Evolutionary conservation across 2,797 vertebrate genomes (phyloP).

Genomic region (Trichosurus vulpecula): DNA sequence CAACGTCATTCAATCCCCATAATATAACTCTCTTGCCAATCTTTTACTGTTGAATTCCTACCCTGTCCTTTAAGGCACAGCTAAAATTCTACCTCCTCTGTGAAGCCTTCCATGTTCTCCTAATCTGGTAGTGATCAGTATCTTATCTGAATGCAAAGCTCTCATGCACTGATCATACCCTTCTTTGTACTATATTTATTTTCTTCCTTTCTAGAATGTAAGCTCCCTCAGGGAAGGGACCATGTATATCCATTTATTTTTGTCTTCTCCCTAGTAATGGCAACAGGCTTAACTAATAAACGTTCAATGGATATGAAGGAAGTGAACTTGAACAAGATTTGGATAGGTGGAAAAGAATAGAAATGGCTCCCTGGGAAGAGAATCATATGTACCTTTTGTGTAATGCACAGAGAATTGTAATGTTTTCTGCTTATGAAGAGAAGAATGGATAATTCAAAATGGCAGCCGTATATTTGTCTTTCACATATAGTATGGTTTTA

Average conservation of each 20-base stretch:
- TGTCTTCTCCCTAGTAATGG: not conserved
- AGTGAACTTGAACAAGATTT: not conserved
- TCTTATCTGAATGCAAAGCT: not conserved
- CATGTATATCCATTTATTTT: not conserved
- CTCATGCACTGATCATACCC: not conserved
- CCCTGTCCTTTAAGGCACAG: not conserved
- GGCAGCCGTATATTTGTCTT: not conserved
- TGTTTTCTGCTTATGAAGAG: not conserved
- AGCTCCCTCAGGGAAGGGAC: not conserved
- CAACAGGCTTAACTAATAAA: not conserved
- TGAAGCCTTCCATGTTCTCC: not conserved
- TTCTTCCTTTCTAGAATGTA: not conserved
- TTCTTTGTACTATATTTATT: not conserved
- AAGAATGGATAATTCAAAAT: not conserved
- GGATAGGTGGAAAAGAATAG: not conserved
- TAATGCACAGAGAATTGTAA: not conserved
- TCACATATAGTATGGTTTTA: constrained; percentile 4
- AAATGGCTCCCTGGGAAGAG: rapidly evolving
- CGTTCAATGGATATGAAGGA: not conserved
- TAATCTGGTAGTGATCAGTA: not conserved
- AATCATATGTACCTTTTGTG: not conserved
- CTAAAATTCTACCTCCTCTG: not conserved
- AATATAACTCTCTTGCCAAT: not conserved
- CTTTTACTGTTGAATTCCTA: not conserved
- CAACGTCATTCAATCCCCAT: not conserved